Evolutionary conservation across 1,140 invertebrate species (phyloP), one percentile per base, ranked within the genome.

Genomic region (Melitaea cinxia): DNA sequence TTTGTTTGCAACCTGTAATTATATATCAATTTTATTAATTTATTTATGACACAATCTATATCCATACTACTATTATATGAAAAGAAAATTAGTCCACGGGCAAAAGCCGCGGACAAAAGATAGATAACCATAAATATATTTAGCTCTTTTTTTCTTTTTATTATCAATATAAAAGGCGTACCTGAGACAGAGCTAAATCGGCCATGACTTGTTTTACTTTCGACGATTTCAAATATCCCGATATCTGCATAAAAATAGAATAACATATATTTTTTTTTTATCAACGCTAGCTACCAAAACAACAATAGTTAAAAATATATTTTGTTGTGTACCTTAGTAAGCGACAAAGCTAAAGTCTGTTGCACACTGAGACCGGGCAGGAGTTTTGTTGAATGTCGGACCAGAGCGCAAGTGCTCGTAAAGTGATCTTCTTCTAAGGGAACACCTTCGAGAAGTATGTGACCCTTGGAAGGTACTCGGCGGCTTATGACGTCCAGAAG

Each of bases 401-500:
- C 96, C 77, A 97, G 96, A 2, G 95, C 96, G 65, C 96, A 97
- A 50, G 94, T 94, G 73, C 95, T 95, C 73, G 96, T 95, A 75
- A 98, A 98, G 47, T 98, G 88, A 17, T 95, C 94, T 24, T 94
- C 91, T 19, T 95, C 96, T 60, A 98, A 90, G 0, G 96, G 94
- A 0, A 95, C 94, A 2, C 96, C 96, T 82, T 98, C 97, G 0
- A 98, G 92, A 0, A 96, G 92, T 14, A 98, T 95, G 79, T 97
- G 96, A 0, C 97, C 97, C 62, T 96, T 92, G 55, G 94, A 94
- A 53, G 94, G 93, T 2, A 95, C 95, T 39, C 95, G 91, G n/a
- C 97, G 93, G 4, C 96, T 95, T 24, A 98, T 97, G 1, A 98
- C 97, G 82, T 98, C 97, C 3, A 98, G 89, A 1, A 98, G 92